Conservation (phyloP, 2,888 invertebrate genomes). For the Epicampocera succincta region DNA sequence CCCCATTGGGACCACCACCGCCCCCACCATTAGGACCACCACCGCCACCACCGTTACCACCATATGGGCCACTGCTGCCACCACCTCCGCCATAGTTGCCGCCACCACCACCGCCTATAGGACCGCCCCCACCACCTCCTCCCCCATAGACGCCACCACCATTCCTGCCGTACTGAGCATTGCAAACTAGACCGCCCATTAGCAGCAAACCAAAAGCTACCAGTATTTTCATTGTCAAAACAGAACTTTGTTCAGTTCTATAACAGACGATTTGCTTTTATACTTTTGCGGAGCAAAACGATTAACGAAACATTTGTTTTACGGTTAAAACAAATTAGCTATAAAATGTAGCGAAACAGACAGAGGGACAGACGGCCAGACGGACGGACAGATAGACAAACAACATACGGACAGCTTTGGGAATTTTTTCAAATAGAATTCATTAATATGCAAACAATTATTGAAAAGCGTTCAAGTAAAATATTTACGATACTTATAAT, state of each 20-base stretch:
- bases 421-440: neutral
- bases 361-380: neutral
- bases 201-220: constrained; percentile 35
- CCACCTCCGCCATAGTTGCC: constrained; percentile 29
- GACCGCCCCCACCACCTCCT: constrained; percentile 51
- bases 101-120: constrained; percentile 38
- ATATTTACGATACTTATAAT: neutral
- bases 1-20: constrained; percentile 14
- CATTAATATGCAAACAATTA: constrained; percentile 33
- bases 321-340: neutral
- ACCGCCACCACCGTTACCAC: constrained; percentile 33
- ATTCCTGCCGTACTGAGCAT: constrained; percentile 31
- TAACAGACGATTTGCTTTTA: constrained; percentile 16
- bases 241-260: neutral
- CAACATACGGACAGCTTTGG: neutral
- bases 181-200: constrained; percentile 35
- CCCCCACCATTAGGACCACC: constrained; percentile 18
- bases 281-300: constrained; percentile 9
- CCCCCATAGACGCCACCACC: constrained; percentile 29
- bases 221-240: constrained; percentile 25
- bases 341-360: neutral
- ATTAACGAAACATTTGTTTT: neutral
- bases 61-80: constrained; percentile 2
- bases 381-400: neutral
- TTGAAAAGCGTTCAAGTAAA: constrained; percentile 20